These are phyloP conservation scores for Anolis carolinensis DNA, from an alignment of 2,113 vertebrate genomes.

Conservation along the genomic window DNA sequence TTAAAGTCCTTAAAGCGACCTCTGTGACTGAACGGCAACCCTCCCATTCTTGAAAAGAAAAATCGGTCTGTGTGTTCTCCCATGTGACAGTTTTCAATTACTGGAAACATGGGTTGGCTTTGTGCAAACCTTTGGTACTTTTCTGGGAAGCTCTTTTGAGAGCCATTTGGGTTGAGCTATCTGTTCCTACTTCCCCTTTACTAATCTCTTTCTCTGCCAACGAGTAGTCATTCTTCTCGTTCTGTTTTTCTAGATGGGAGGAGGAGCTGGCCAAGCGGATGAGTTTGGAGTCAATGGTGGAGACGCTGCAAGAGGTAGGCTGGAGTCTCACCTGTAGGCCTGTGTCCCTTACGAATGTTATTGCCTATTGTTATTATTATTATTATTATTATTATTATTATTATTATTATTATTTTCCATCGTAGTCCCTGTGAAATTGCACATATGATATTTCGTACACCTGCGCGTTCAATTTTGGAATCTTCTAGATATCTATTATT, in stretches of 20 bases:
- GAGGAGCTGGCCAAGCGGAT: constrained; percentile 89
- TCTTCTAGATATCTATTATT: no score
- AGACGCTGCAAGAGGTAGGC: constrained; percentile 89
- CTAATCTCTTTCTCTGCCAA: constrained; percentile 54
- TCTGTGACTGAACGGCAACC: no score
- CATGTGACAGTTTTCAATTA: background rate
- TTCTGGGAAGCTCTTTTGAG: no score
- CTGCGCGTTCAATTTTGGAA: no score
- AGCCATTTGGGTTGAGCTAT: no score
- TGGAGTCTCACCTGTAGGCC: accelerated
- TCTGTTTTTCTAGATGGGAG: constrained; percentile 90
- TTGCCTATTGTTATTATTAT: no score
- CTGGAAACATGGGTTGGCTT: background rate
- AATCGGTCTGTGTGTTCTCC: background rate
- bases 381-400: no score
- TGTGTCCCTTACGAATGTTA: background rate
- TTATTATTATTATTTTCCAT: no score
- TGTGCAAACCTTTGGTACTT: background rate
- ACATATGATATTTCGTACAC: no score
- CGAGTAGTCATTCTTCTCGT: background rate
- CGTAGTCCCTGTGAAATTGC: no score
- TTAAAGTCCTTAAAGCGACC: no score
- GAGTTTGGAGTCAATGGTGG: constrained; percentile 89
- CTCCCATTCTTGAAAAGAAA: no score
- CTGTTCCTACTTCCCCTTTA: background rate